A percentile compares a stretch with the other conserved stretches of the same genome.
phyloP scores from a whole-genome alignment of 2,888 invertebrate genomes.

The Pedicia rivosa region DNA sequence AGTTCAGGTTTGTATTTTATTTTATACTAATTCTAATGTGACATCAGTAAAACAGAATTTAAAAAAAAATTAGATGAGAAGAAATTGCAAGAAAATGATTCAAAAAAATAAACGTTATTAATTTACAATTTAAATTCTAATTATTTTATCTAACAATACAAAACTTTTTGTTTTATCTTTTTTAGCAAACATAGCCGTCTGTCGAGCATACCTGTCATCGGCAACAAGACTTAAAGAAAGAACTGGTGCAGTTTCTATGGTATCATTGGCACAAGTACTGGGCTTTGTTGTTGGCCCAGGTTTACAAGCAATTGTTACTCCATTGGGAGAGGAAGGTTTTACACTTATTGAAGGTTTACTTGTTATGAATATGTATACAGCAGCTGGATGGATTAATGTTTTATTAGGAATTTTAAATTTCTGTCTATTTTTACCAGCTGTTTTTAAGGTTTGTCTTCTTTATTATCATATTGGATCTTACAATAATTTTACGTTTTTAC shows the following conservation, averaged over 20 bases:
- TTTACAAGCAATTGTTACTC: conserved; percentile 64
- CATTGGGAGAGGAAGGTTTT: conserved; percentile 51
- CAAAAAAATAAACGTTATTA: too few species aligned
- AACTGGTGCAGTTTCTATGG: conserved; percentile 68
- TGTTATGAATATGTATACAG: conserved; percentile 73
- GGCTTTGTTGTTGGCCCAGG: conserved; percentile 79
- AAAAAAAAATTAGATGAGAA: too few species aligned
- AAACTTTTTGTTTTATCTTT: conserved; percentile 10
- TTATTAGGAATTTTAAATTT: conserved; percentile 56
- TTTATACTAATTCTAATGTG: not conserved
- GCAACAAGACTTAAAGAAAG: conserved; percentile 67
- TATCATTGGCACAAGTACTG: conserved; percentile 69
- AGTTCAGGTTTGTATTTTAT: conserved; percentile 48
- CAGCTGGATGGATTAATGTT: conserved; percentile 73
- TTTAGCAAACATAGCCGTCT: conserved; percentile 67
- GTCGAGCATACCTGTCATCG: conserved; percentile 68
- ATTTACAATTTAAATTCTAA: too few species aligned
- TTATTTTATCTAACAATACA: not conserved
- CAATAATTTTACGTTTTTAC: too few species aligned
- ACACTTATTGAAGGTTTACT: conserved; percentile 35
- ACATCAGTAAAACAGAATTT: not conserved
- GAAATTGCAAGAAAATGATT: too few species aligned
- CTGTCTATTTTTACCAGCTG: conserved; percentile 52
- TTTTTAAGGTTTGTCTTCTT: conserved; percentile 39
- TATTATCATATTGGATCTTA: not conserved